Conservation (phyloP, 1,140 invertebrate species). For the Gyrodactylus bullatarudis region DNA sequence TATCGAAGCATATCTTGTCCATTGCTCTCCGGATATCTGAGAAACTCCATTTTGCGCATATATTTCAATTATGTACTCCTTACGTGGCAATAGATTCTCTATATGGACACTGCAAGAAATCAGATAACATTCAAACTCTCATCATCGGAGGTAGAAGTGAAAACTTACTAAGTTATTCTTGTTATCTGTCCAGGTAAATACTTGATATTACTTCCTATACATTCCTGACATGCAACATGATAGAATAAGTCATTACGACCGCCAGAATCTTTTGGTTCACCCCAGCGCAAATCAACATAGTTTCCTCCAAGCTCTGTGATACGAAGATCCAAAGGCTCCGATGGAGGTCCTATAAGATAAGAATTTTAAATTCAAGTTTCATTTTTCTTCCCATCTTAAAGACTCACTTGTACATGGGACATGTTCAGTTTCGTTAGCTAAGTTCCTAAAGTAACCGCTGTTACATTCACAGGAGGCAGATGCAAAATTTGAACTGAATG, state of each 20-base stretch:
- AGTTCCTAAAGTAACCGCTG: background rate
- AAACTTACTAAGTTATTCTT: background rate
- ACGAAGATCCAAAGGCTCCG: background rate
- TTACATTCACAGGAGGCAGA: background rate
- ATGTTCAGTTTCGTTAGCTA: background rate
- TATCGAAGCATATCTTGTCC: background rate
- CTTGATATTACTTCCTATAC: background rate
- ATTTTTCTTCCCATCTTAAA: no score
- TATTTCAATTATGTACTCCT: background rate
- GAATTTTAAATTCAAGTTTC: background rate
- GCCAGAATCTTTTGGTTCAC: background rate
- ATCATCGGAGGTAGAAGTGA: no score
- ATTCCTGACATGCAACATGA: background rate
- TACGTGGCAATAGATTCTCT: background rate
- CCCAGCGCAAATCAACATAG: background rate
- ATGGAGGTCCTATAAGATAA: background rate
- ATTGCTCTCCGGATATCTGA: background rate
- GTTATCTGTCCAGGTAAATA: background rate
- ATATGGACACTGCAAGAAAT: background rate
- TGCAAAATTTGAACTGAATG: background rate
- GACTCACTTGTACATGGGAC: background rate
- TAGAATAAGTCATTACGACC: background rate
- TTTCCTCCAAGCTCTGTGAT: background rate
- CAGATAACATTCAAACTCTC: background rate
- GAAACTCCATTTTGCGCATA: background rate